Conservation (phyloP, 2,888 invertebrate species). For the Pegoplata infirma region DNA sequence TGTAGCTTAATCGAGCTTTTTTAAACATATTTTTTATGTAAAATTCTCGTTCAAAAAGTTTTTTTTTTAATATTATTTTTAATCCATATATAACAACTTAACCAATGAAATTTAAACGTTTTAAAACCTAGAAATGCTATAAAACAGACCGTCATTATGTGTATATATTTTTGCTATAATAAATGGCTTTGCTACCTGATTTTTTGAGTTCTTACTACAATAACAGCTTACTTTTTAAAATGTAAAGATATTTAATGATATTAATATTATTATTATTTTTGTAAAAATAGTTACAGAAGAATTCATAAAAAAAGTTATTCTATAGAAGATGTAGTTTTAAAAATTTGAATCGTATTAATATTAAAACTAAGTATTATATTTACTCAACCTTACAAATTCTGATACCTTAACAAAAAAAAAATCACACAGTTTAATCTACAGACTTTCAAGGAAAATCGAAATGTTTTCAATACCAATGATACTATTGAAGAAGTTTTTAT, state of each 20-base stretch:
- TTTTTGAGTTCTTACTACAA: slow-evolving; percentile 57
- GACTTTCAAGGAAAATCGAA: not conserved
- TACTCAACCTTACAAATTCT: not conserved
- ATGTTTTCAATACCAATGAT: not conserved
- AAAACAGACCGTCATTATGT: slow-evolving; percentile 61
- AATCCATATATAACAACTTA: slow-evolving; percentile 61
- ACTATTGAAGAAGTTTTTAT: not conserved
- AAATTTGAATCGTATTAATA: not conserved
- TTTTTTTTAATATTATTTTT: slow-evolving; percentile 38
- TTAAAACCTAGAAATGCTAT: slow-evolving; percentile 62
- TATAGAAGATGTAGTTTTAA: slow-evolving; percentile 1
- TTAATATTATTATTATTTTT: slow-evolving; percentile 29
- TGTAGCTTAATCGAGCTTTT: slow-evolving; percentile 53
- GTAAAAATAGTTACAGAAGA: slow-evolving; percentile 25
- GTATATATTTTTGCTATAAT: slow-evolving; percentile 49
- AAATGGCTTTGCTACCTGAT: slow-evolving; percentile 62
- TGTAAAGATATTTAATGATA: slow-evolving; percentile 40
- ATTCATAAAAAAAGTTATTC: slow-evolving; percentile 2
- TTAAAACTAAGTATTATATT: not conserved
- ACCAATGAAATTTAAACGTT: slow-evolving; percentile 58
- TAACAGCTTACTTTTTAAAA: slow-evolving; percentile 58
- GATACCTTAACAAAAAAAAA: not conserved
- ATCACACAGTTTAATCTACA: not conserved
- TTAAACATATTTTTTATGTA: slow-evolving; percentile 55
- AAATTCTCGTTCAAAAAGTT: slow-evolving; percentile 58